These are phyloP conservation scores for Eleutherodactylus coqui DNA, from an alignment of 2,797 vertebrate species.

Conservation along the genomic window DNA sequence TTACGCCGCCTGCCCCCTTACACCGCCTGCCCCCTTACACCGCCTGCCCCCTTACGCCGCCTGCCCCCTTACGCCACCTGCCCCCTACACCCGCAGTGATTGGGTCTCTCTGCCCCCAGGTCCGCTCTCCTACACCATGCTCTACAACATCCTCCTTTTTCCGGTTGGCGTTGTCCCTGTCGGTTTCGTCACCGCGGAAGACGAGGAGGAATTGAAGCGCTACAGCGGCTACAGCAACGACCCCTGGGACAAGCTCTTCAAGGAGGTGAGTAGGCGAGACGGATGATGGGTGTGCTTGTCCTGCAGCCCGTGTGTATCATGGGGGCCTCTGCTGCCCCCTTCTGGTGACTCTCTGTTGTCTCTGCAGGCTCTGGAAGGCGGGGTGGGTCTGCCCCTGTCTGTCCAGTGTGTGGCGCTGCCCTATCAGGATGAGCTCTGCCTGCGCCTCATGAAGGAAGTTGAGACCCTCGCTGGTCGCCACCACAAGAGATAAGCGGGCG, in stretches of 20 bases:
- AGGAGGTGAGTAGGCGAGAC: constrained; percentile 68
- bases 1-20: no score
- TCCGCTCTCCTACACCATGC: constrained; percentile 68
- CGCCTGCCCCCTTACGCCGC: no score
- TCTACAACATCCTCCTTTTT: constrained; percentile 88
- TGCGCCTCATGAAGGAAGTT: constrained; percentile 86
- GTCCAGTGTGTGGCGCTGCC: constrained; percentile 84
- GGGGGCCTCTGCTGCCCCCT: neutral
- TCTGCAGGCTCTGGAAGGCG: constrained; percentile 76
- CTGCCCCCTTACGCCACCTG: no score
- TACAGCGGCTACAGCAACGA: constrained; percentile 73
- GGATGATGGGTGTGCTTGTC: neutral
- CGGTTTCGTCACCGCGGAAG: neutral
- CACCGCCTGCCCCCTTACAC: no score
- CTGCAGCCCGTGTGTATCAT: neutral
- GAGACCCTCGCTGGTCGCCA: constrained; percentile 71
- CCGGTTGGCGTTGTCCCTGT: constrained; percentile 71
- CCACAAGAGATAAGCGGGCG: neutral
- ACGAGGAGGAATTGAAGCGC: neutral
- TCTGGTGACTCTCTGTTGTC: neutral
- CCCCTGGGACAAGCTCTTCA: constrained; percentile 74
- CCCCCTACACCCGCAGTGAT: no score
- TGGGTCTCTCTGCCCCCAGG: constrained; percentile 71
- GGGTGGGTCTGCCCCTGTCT: constrained; percentile 74
- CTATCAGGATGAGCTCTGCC: constrained; percentile 83